phyloP scores from a whole-genome alignment of 1,140 invertebrate species.

The Tachypleus tridentatus region DNA sequence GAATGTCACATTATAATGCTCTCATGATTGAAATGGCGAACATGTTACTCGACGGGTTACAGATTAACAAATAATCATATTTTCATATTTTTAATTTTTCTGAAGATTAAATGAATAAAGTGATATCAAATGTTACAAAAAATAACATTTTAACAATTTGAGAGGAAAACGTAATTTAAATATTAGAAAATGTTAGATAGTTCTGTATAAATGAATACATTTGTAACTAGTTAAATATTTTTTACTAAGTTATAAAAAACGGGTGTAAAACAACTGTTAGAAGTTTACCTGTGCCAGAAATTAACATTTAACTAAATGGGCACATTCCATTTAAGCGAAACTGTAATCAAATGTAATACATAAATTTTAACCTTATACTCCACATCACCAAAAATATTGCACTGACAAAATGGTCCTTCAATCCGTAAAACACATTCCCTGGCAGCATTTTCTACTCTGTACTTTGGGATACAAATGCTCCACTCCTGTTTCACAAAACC shows the following conservation, averaged over 20 bases:
- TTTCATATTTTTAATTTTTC: too few relatives aligned
- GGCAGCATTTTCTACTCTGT: constrained; percentile 56
- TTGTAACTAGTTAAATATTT: neutral
- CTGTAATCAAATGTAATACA: neutral
- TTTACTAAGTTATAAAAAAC: neutral
- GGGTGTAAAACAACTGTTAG: neutral
- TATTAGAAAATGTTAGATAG: neutral
- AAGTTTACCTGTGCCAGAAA: neutral
- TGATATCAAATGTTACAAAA: too few relatives aligned
- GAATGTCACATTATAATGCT: too few relatives aligned
- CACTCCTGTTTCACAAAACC: constrained; percentile 72
- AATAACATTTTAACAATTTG: too few relatives aligned
- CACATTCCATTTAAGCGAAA: neutral
- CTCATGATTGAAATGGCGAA: too few relatives aligned
- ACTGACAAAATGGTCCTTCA: constrained; percentile 67
- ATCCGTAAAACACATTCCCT: constrained; percentile 63
- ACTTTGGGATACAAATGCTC: constrained; percentile 61
- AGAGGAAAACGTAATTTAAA: neutral
- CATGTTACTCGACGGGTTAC: too few relatives aligned
- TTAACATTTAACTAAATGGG: neutral
- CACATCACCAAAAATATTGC: constrained; percentile 62
- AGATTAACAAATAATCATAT: too few relatives aligned
- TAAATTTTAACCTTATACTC: constrained; percentile 42
- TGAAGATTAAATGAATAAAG: too few relatives aligned
- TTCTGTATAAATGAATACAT: neutral